Percentiles rank a stretch among this genome's conserved stretches.
phyloP scores from a whole-genome alignment of 2,888 invertebrate species.

The Aquatica leii region DNA sequence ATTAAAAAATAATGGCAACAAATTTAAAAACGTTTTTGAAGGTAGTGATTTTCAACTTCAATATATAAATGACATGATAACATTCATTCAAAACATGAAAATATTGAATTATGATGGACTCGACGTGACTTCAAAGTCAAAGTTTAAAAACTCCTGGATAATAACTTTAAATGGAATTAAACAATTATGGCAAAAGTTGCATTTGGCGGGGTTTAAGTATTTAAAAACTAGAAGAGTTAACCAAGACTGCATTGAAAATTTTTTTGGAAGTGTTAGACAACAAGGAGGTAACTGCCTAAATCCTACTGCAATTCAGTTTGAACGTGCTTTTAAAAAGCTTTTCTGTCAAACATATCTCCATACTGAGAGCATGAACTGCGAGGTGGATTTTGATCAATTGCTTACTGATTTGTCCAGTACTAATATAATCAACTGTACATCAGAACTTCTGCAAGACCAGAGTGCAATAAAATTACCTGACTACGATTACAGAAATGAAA shows the following conservation, averaged over 20 bases:
- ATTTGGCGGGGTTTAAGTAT: constrained; percentile 31
- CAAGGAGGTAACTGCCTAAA: constrained; percentile 39
- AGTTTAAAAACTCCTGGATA: no score
- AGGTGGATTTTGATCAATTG: no score
- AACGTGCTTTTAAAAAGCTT: constrained; percentile 34
- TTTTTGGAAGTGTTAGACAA: constrained; percentile 33
- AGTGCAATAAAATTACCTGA: background rate
- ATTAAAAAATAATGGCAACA: constrained; percentile 17
- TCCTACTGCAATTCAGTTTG: constrained; percentile 38
- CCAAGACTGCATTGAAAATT: constrained; percentile 5
- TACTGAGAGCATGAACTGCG: background rate
- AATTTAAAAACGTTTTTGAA: background rate
- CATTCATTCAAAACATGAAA: no score
- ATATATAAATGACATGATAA: background rate
- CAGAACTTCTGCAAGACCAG: no score
- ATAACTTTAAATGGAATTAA: background rate
- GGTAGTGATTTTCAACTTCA: background rate
- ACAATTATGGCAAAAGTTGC: constrained; percentile 1
- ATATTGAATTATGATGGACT: no score
- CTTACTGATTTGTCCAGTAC: no score
- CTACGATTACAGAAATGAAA: background rate
- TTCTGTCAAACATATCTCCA: constrained; percentile 33
- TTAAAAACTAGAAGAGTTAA: constrained; percentile 39
- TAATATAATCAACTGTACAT: no score
- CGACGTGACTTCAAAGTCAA: no score